These are phyloP conservation scores for Sesamia inferens DNA, from an alignment of 2,888 invertebrate genomes.

Conservation along the genomic window DNA sequence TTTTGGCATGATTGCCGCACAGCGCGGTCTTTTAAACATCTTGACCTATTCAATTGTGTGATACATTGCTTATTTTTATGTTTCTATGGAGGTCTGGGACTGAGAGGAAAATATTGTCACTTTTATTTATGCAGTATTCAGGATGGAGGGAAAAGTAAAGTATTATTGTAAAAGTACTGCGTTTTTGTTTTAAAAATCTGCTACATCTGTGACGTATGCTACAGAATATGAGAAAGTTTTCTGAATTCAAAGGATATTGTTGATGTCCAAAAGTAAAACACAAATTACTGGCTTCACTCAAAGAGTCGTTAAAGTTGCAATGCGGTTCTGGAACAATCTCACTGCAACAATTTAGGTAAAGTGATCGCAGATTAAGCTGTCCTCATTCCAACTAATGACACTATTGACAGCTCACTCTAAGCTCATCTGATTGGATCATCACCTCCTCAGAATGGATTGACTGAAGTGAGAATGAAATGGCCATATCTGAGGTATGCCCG, in stretches of 20 bases:
- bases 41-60: slow-evolving; percentile 63
- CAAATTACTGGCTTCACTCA: too few species aligned
- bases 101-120: slow-evolving; percentile 34
- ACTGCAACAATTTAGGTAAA: too few species aligned
- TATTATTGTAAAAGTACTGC: slow-evolving; percentile 1
- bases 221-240: not conserved
- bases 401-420: too few species aligned
- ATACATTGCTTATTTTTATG: slow-evolving; percentile 53
- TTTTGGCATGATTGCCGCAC: slow-evolving; percentile 77
- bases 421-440: too few species aligned
- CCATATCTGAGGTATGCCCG: too few species aligned
- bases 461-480: too few species aligned
- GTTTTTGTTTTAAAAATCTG: slow-evolving; percentile 9
- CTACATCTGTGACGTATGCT: not conserved
- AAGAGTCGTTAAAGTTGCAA: too few species aligned
- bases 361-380: too few species aligned
- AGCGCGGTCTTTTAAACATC: slow-evolving; percentile 56
- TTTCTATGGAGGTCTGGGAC: slow-evolving; percentile 36
- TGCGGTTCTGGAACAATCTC: too few species aligned
- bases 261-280: too few species aligned
- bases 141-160: slow-evolving; percentile 4
- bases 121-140: slow-evolving; percentile 28
- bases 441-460: too few species aligned
- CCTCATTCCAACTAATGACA: too few species aligned
- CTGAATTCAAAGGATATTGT: not conserved